Percentiles rank a stretch among this genome's conserved stretches.
These are phyloP conservation scores for Dysmachus trigonus DNA, from an alignment of 2,888 invertebrate genomes.

Conservation along the genomic window DNA sequence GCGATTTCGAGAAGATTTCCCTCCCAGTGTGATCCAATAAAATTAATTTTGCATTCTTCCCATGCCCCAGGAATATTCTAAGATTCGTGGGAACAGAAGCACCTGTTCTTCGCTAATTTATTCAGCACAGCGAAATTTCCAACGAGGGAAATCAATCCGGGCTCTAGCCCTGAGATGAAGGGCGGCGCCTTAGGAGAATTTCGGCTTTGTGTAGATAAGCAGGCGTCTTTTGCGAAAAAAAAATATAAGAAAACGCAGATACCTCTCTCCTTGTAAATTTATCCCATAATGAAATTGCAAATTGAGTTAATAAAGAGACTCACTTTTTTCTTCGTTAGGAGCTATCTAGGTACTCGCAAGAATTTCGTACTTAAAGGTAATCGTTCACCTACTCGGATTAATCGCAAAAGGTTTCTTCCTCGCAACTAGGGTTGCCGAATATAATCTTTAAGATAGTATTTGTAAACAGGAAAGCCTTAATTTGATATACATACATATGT, in stretches of 20 bases:
- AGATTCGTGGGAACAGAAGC: slow-evolving; percentile 21
- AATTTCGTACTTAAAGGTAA: not conserved
- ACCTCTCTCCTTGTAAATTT: not conserved
- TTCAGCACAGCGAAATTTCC: slow-evolving; percentile 4
- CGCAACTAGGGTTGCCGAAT: too few relatives aligned
- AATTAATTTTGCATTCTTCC: slow-evolving; percentile 25
- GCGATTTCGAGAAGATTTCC: not conserved
- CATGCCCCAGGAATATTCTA: slow-evolving; percentile 6
- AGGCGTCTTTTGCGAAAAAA: not conserved
- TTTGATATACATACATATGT: too few relatives aligned
- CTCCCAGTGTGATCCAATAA: not conserved
- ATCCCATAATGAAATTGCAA: not conserved
- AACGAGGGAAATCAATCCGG: slow-evolving; percentile 34
- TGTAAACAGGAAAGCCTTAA: too few relatives aligned
- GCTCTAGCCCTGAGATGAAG: not conserved
- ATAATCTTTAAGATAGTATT: too few relatives aligned
- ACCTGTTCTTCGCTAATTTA: slow-evolving; percentile 19
- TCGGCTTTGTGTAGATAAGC: slow-evolving; percentile 7
- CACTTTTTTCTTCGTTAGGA: not conserved
- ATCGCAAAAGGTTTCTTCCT: not conserved
- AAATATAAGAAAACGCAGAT: not conserved
- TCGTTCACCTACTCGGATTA: not conserved
- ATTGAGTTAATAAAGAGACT: slow-evolving; percentile 22
- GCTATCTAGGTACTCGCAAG: not conserved
- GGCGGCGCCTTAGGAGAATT: slow-evolving; percentile 9